Base-by-base conservation (phyloP, 2,888 invertebrate genomes). In the Campoplex capitator region DNA sequence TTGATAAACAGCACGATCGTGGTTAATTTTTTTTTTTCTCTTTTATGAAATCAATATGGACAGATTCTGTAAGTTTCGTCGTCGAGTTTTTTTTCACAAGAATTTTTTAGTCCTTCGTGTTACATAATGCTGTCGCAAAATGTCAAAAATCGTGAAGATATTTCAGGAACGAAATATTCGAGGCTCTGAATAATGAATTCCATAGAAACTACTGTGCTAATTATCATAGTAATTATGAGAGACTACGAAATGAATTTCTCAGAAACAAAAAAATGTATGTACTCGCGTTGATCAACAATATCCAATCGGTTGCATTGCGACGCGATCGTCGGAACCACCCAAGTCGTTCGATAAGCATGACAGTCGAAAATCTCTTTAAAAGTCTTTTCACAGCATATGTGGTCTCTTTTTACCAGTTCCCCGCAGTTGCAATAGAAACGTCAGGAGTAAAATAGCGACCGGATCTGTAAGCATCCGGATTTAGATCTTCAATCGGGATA, bases 401-500 rank as follows among this genome's bases (percentile, higher is more conserved):
- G 32, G 75, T 28, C 58, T 23, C 51, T n/a, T 42, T 54, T 65
- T 65, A 23, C 48, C 76, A 32, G 3, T 13, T n/a, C 38, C 45
- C 65, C 42, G 6, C 38, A 75, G 58, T 45, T 23, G 58, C 78
- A 56, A 74, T 45, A 71, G 71, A 75, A 79, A n/a, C 38, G 58
- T 79, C 45, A 67, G 8, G n/a, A 35, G 48, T 58, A 51, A 84
- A 79, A 28, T 79, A 75, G 73, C 42, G 67, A 42, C n/a, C 58
- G 68, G 51, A 54, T 80, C 54, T 28, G 32, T n/a, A 65, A 78
- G 81, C 80, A 87, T 87, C 84, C 87, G 81, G 79, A 87, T 84
- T 87, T 87, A 87, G 87, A 87, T 87, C 67, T 87, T 70, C 65
- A 75, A 78, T 84, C 51, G 56, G 75, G 76, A 84, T 82, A 62